A percentile compares a stretch with the other conserved stretches of the same genome.
Evolutionary conservation across 2,888 invertebrate genomes (phyloP).

Genomic region (Eristalis tenax): DNA sequence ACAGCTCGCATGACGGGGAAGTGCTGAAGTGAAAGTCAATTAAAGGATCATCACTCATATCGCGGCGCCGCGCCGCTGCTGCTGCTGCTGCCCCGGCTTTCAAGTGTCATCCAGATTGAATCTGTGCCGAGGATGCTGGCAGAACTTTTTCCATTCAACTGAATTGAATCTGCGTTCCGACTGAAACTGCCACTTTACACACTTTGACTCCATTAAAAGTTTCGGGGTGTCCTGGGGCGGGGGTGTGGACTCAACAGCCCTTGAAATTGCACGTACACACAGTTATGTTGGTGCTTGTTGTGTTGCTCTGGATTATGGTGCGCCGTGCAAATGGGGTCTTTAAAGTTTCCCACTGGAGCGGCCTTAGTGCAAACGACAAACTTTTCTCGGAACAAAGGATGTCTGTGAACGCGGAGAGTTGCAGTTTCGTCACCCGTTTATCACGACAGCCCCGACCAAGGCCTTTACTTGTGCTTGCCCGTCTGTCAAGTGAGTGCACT

Average conservation of each 20-base stretch:
- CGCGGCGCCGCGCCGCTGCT: not conserved
- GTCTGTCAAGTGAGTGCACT: conserved; percentile 10
- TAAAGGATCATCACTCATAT: conserved; percentile 58
- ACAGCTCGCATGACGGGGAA: conserved; percentile 22
- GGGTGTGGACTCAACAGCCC: conserved; percentile 34
- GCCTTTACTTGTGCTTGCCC: not conserved
- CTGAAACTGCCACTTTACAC: conserved; percentile 56
- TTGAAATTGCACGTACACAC: conserved; percentile 36
- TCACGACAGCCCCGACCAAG: conserved; percentile 26
- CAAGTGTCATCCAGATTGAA: conserved; percentile 32
- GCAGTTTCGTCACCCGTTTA: conserved; percentile 59
- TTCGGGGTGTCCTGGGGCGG: conserved; percentile 12
- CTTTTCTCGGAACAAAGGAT: conserved; percentile 53
- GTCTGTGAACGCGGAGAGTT: conserved; percentile 9
- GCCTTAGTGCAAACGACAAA: conserved; percentile 39
- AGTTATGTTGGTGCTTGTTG: not conserved
- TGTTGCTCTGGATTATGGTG: conserved; percentile 3
- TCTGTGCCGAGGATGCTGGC: conserved; percentile 13
- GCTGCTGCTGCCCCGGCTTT: not conserved
- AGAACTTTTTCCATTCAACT: conserved; percentile 61
- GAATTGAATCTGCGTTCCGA: conserved; percentile 49
- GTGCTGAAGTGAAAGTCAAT: conserved; percentile 64
- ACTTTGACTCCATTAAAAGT: conserved; percentile 56
- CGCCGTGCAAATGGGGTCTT: conserved; percentile 28
- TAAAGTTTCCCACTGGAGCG: not conserved